Base-by-base conservation (phyloP, 2,888 invertebrate species). In the Allophyes oxyacanthae region DNA sequence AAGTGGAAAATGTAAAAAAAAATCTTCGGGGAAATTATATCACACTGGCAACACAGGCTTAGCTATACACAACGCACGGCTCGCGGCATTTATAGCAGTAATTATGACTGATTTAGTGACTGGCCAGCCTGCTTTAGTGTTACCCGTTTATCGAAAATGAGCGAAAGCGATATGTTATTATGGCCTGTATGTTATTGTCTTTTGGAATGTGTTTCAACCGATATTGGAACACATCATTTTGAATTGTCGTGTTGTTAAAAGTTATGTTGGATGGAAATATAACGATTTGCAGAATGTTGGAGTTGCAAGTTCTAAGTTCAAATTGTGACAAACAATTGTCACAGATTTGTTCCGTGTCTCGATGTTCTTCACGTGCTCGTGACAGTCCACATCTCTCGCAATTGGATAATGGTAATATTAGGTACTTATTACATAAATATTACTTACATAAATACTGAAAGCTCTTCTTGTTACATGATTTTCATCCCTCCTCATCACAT, bases 61-160 rank as follows among this genome's bases (percentile, higher is more conserved):
- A 54, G 44, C 63, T 62, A 71, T 50, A 64, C 62, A 64, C 58
- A 65, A 51, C 52, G 67, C 44, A 46, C 49, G 51, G 52, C 49
- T 61, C 56, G 58, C 50, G 57, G 58, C 73, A 67, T 76, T 79
- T 81, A 81, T 80, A 66, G 72, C 55, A 43, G 79, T 77, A 82
- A 82, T 82, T 79, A 82, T 77, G 66, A 76, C 77, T 79, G 81
- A 81, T 81, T 81, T 81, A 82, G 66, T 61, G 75, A 68, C 63
- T 70, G 58, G 46, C 61, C 68, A 52, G 51, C 59, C 57, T 72
- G 73, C 61, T 56, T 62, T 44, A 59, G 65, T 64, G 57, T 46
- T 67, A 55, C 55, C 62, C 64, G 45, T 75, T 64, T 59, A 71
- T 71, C 60, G 72, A 54, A 61, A 68, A 66, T 70, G 38, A 71